Evolutionary conservation across 2,888 invertebrate genomes (phyloP).

Genomic region (Drosophila subsilvestris): DNA sequence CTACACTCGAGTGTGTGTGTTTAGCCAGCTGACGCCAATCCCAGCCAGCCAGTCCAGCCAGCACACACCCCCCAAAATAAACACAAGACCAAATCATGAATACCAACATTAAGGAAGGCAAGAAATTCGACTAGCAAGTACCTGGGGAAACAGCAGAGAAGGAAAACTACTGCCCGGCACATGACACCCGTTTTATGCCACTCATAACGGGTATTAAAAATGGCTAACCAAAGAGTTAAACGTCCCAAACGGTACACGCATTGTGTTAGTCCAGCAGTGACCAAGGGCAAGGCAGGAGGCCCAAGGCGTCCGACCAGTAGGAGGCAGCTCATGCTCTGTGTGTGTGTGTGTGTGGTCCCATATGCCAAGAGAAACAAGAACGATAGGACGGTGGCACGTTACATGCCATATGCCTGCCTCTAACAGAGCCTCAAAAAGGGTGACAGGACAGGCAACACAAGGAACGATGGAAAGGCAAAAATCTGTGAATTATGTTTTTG

Average conservation of each 20-base stretch:
- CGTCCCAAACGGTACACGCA: conserved; percentile 14
- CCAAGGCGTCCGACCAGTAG: not conserved
- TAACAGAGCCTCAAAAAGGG: conserved; percentile 5
- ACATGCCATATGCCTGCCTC: conserved; percentile 5
- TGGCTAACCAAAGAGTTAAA: conserved; percentile 33
- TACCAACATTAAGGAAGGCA: conserved; percentile 12
- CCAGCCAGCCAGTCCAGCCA: conserved; percentile 23
- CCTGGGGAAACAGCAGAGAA: not conserved
- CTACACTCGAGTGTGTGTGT: conserved; percentile 57
- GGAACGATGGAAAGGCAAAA: conserved; percentile 16
- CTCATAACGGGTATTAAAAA: not conserved
- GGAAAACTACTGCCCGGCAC: no score
- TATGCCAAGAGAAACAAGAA: conserved; percentile 4
- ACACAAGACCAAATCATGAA: conserved; percentile 46
- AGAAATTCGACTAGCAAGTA: not conserved
- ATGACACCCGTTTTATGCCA: no score
- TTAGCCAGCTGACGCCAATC: conserved; percentile 69
- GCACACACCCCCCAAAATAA: conserved; percentile 22
- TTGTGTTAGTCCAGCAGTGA: conserved; percentile 37
- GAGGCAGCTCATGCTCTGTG: not conserved
- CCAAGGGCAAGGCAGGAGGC: conserved; percentile 11
- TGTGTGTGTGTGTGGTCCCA: conserved; percentile 9
- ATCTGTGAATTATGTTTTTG: conserved; percentile 25
- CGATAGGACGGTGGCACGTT: conserved; percentile 4
- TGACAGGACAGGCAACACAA: conserved; percentile 3